A percentile compares a stretch with the other conserved stretches of the same genome.
Conservation (phyloP, 2,888 invertebrate species). For the Tipula vernalis region DNA sequence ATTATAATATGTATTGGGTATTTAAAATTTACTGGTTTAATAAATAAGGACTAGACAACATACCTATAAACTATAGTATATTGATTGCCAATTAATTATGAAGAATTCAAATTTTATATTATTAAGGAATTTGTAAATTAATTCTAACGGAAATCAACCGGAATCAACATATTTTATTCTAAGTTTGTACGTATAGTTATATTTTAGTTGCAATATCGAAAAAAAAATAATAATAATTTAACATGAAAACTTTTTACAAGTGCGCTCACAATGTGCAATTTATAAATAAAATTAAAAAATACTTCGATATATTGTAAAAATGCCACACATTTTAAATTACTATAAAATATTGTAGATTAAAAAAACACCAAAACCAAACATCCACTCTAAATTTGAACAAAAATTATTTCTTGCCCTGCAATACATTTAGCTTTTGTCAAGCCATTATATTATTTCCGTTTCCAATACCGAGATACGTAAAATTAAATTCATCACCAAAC, state of each 20-base stretch:
- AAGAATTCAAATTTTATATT: too few species aligned
- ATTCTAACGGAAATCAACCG: too few species aligned
- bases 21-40: neutral
- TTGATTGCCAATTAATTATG: neutral
- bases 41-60: neutral
- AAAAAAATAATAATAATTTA: too few species aligned
- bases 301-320: neutral
- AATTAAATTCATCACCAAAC: constrained; percentile 35
- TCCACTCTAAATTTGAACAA: neutral
- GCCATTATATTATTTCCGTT: constrained; percentile 33
- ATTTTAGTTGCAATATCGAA: too few species aligned
- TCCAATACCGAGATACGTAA: constrained; percentile 35
- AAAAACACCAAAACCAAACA: neutral
- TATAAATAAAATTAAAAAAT: neutral
- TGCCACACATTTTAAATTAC: neutral
- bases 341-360: neutral
- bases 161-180: too few species aligned
- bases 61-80: neutral
- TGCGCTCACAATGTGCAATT: neutral
- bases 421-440: constrained; percentile 24
- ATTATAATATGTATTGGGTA: too few species aligned
- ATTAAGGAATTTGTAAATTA: too few species aligned
- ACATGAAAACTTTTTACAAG: neutral
- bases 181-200: too few species aligned
- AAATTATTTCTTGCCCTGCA: neutral